Conservation (phyloP, 2,797 vertebrate genomes). For the Myiotriccus ornatus region DNA sequence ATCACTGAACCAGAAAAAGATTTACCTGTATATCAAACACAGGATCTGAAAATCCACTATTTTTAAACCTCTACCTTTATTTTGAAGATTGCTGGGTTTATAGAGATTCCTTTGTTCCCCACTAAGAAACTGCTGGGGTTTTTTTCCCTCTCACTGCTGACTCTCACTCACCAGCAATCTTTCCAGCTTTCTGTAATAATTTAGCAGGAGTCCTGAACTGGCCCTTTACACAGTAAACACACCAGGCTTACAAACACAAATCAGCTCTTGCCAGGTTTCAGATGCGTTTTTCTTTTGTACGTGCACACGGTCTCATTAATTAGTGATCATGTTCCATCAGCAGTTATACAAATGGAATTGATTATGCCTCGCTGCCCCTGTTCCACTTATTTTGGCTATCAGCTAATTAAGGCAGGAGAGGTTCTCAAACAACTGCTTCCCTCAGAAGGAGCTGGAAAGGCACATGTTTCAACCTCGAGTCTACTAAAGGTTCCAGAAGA, state of each 20-base stretch:
- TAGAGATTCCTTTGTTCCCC: neutral
- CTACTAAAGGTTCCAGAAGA: neutral
- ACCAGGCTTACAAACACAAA: neutral
- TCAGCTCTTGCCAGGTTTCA: neutral
- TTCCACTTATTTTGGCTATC: slow-evolving; percentile 51
- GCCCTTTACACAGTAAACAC: slow-evolving; percentile 27
- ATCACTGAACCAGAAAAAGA: neutral
- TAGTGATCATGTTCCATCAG: slow-evolving; percentile 36
- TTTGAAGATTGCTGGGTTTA: neutral
- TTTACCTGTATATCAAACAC: neutral
- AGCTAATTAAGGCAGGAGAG: slow-evolving; percentile 2
- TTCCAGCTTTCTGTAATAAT: slow-evolving; percentile 1
- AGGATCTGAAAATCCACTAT: neutral
- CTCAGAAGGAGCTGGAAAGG: neutral
- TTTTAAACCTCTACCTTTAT: neutral
- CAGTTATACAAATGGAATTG: slow-evolving; percentile 2
- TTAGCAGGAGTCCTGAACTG: neutral
- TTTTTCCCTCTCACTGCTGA: neutral
- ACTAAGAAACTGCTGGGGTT: neutral
- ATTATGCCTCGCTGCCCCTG: neutral
- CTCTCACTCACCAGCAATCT: neutral
- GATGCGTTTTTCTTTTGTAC: neutral
- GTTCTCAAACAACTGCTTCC: neutral
- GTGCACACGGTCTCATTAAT: slow-evolving; percentile 25
- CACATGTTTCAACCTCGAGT: neutral